A percentile compares a stretch with the other conserved stretches of the same genome.
phyloP scores from a whole-genome alignment of 2,113 vertebrate genomes.

The Gavia stellata region DNA sequence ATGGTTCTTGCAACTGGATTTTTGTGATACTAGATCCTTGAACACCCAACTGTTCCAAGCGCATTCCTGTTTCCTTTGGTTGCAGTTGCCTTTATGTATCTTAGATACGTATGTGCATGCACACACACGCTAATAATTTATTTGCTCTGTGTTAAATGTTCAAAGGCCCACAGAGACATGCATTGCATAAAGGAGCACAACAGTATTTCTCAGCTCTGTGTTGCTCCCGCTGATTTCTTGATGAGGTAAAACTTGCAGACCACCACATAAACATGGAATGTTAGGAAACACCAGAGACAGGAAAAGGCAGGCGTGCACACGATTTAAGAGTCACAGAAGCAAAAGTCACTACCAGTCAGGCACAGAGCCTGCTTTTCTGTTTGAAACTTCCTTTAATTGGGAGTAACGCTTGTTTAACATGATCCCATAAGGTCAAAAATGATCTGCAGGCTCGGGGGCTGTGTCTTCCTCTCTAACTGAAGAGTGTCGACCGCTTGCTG shows the following conservation, averaged over 20 bases:
- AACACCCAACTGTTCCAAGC: not conserved
- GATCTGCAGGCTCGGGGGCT: not conserved
- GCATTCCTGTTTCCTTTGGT: not conserved
- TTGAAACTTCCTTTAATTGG: not conserved
- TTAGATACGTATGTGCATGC: constrained; percentile 16
- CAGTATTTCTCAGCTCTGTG: not conserved
- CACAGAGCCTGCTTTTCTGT: not conserved
- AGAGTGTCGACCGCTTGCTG: not conserved
- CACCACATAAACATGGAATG: not conserved
- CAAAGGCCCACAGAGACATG: constrained; percentile 16
- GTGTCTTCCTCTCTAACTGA: not conserved
- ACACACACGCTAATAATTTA: constrained; percentile 16
- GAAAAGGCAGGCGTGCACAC: not conserved
- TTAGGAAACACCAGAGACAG: not conserved
- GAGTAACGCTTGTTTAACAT: not conserved
- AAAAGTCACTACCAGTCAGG: not conserved
- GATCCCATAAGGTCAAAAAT: not conserved
- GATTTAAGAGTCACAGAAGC: not conserved
- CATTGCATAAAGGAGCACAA: constrained; percentile 14
- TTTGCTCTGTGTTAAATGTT: constrained; percentile 56
- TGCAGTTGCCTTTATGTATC: not conserved
- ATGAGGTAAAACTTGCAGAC: constrained; percentile 9
- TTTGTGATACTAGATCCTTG: not conserved
- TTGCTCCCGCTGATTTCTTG: constrained; percentile 16
- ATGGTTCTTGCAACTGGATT: not conserved